These are phyloP conservation scores for Magallana nippona DNA, from an alignment of 2,888 invertebrate species.

Conservation along the genomic window DNA sequence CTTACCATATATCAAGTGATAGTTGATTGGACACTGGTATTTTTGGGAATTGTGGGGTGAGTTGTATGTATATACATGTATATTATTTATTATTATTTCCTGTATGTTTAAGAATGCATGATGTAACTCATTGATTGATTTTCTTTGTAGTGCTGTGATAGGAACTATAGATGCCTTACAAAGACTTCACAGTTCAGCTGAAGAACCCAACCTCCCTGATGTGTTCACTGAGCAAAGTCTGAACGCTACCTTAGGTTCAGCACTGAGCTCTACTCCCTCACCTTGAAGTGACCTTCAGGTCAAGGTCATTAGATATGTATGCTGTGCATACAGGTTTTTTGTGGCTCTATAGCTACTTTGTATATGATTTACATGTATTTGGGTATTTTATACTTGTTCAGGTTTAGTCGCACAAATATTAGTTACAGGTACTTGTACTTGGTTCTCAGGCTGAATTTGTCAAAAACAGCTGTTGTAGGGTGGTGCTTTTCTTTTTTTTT, in stretches of 20 bases:
- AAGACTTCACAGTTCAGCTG: constrained; percentile 53
- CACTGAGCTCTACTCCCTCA: not conserved
- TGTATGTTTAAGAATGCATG: too few relatives aligned
- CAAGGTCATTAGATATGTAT: constrained; percentile 8
- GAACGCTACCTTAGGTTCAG: not conserved
- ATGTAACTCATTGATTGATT: not conserved
- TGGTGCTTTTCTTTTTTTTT: too few relatives aligned
- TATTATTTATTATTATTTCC: not conserved
- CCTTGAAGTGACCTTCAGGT: not conserved
- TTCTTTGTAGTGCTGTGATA: constrained; percentile 62
- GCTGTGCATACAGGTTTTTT: not conserved
- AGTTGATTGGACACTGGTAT: constrained; percentile 66
- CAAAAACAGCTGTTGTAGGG: too few relatives aligned
- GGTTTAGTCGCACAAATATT: too few relatives aligned
- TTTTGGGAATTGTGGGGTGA: constrained; percentile 65
- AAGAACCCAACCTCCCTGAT: not conserved
- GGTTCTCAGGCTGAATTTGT: too few relatives aligned
- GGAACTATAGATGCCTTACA: constrained; percentile 67
- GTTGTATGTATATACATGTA: constrained; percentile 33
- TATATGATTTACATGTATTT: too few relatives aligned
- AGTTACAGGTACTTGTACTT: too few relatives aligned
- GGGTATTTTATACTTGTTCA: too few relatives aligned
- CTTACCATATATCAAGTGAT: constrained; percentile 60
- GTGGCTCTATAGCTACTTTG: too few relatives aligned
- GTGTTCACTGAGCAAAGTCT: not conserved